Evolutionary conservation across 2,888 invertebrate genomes (phyloP).

Genomic region (Vanessa cardui): DNA sequence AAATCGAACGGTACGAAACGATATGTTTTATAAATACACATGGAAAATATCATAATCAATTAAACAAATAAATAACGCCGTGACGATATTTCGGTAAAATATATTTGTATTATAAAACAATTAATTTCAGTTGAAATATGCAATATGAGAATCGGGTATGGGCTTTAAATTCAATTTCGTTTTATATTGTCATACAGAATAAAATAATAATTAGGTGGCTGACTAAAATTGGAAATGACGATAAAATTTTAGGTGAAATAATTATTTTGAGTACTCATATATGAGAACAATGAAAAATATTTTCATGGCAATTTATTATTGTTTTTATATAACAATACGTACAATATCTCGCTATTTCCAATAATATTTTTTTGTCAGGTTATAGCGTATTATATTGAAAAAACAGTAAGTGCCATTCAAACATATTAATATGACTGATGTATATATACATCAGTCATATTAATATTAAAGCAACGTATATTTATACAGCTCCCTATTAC

Average conservation of each 20-base stretch:
- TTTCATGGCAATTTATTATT: too few species aligned
- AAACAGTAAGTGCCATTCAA: too few species aligned
- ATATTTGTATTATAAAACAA: conserved; percentile 17
- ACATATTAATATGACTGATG: too few species aligned
- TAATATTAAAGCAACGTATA: too few species aligned
- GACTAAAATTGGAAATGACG: background rate
- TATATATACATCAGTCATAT: too few species aligned
- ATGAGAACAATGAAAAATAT: too few species aligned
- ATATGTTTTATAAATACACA: background rate
- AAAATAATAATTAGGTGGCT: conserved; percentile 5
- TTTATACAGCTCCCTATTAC: too few species aligned
- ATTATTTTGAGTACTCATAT: too few species aligned
- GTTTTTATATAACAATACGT: too few species aligned
- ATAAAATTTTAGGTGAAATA: background rate
- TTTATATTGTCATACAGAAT: conserved; percentile 12
- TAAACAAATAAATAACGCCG: conserved; percentile 5
- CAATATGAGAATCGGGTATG: conserved; percentile 5
- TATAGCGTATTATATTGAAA: too few species aligned
- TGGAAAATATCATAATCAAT: conserved; percentile 7
- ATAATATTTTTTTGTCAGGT: too few species aligned
- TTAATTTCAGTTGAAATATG: conserved; percentile 19
- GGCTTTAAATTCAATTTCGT: conserved; percentile 11
- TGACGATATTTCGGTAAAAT: conserved; percentile 9
- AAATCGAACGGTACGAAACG: background rate
- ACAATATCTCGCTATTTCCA: too few species aligned